phyloP scores from a whole-genome alignment of 2,113 vertebrate species.

The Epinephelus moara region DNA sequence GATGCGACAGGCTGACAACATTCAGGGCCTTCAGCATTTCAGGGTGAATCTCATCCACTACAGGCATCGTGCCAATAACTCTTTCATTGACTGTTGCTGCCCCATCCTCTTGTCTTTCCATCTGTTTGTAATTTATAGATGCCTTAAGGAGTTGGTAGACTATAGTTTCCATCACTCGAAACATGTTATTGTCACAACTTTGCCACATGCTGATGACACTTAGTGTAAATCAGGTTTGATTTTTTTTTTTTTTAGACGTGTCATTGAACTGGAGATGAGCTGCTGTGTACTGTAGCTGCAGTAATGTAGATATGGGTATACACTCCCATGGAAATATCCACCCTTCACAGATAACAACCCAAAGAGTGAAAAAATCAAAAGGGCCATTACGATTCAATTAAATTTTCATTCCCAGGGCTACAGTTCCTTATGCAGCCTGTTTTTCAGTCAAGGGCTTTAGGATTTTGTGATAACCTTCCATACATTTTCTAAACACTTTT shows the following conservation, averaged over 20 bases:
- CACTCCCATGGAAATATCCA: conserved; percentile 4
- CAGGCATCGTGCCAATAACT: conserved; percentile 21
- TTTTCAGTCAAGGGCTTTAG: neutral
- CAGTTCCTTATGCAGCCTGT: neutral
- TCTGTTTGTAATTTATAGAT: conserved; percentile 9
- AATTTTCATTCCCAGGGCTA: neutral
- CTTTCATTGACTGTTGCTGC: conserved; percentile 16
- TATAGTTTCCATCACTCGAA: conserved; percentile 1
- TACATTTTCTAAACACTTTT: neutral
- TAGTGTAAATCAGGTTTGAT: neutral
- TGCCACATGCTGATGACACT: neutral
- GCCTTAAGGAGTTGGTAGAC: neutral
- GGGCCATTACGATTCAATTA: conserved; percentile 22
- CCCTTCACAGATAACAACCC: conserved; percentile 11
- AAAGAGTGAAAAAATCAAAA: conserved; percentile 15
- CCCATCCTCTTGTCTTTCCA: neutral
- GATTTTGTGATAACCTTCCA: conserved; percentile 13
- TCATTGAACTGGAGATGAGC: conserved; percentile 3
- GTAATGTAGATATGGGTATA: neutral
- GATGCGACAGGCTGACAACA: conserved; percentile 25
- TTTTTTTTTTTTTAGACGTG: neutral
- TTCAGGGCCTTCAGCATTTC: conserved; percentile 5
- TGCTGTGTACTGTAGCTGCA: neutral
- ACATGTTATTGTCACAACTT: conserved; percentile 1
- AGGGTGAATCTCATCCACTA: conserved; percentile 4